Evolutionary conservation across 2,797 vertebrate genomes (phyloP).

Genomic region (Pantherophis vulpinus): DNA sequence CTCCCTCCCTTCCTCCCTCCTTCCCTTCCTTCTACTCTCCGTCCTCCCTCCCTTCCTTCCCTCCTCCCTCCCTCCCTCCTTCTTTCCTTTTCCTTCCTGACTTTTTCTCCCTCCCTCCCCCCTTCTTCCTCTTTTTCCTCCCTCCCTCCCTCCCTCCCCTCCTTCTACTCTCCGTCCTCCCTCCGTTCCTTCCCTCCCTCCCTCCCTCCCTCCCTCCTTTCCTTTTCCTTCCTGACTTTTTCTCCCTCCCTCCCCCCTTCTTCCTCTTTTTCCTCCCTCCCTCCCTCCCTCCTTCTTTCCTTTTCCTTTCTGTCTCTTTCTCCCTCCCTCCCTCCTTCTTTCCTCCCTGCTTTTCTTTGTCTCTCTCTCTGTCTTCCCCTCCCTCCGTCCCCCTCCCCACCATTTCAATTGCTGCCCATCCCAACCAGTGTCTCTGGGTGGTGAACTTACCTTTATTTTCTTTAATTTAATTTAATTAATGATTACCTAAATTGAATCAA

Average conservation of each 20-base stretch:
- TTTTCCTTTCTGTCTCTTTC: accelerated
- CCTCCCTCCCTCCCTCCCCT: no score
- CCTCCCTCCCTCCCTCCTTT: accelerated
- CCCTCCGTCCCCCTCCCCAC: no score
- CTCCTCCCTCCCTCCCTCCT: no score
- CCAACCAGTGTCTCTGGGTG: background rate
- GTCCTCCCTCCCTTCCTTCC: accelerated
- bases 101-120: no score
- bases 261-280: accelerated
- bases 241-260: no score
- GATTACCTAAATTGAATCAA: background rate
- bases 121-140: no score
- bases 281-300: no score
- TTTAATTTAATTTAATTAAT: background rate
- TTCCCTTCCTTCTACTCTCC: accelerated
- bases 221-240: accelerated
- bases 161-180: no score
- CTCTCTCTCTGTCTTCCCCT: no score
- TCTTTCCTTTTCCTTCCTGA: accelerated
- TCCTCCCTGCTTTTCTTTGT: accelerated
- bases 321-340: accelerated
- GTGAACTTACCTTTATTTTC: background rate
- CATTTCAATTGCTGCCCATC: background rate
- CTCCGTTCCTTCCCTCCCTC: no score
- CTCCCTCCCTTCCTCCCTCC: accelerated